Evolutionary conservation across 2,797 vertebrate species (phyloP).

Genomic region (Okamejei kenojei): DNA sequence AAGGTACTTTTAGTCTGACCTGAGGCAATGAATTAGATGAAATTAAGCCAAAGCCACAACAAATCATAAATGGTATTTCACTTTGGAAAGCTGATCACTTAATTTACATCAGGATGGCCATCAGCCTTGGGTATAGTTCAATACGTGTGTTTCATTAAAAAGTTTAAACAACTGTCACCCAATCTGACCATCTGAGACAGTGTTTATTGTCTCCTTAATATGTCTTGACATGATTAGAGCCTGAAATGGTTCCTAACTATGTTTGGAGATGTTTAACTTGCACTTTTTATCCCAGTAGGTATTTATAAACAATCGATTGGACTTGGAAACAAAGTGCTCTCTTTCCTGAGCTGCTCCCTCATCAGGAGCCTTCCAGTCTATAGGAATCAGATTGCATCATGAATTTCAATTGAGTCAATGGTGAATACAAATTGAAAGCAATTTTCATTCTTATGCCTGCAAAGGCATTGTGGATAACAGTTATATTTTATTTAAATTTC

Average conservation of each 20-base stretch:
- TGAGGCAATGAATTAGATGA: background rate
- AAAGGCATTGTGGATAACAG: background rate
- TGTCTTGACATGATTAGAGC: constrained; percentile 23
- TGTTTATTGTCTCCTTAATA: constrained; percentile 21
- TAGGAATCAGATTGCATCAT: background rate
- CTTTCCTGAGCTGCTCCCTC: background rate
- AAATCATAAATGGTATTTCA: constrained; percentile 9
- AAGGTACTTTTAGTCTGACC: background rate
- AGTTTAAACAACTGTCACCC: constrained; percentile 6
- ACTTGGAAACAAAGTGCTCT: background rate
- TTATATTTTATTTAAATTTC: background rate
- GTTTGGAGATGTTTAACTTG: constrained; percentile 18
- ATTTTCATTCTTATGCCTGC: background rate
- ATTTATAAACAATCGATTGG: constrained; percentile 16
- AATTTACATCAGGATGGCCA: background rate
- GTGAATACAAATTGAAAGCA: background rate
- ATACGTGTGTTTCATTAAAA: background rate
- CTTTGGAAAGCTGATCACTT: background rate
- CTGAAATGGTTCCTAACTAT: background rate
- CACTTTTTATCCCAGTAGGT: constrained; percentile 20
- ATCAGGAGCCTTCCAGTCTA: background rate
- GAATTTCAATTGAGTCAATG: background rate
- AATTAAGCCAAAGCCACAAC: background rate
- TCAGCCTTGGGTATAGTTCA: background rate
- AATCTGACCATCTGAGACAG: background rate